A percentile compares a stretch with the other conserved stretches of the same genome.
Conservation (phyloP, 1,140 invertebrate species). For the Chlorops oryzae region DNA sequence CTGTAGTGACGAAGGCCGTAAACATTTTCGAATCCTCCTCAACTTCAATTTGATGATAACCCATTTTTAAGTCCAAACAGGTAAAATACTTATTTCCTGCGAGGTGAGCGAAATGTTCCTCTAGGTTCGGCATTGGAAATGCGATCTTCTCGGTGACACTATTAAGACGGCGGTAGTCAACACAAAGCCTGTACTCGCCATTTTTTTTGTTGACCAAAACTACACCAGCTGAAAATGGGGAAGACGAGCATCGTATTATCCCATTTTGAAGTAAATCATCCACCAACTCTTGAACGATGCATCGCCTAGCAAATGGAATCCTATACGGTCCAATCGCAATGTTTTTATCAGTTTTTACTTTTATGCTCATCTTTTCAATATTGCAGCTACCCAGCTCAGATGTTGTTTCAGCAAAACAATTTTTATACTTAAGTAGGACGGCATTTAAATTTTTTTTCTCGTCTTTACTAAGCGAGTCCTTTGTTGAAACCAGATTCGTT, state of each 20-base stretch:
- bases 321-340: conserved; percentile 20
- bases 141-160: conserved; percentile 43
- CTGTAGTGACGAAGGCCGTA: conserved; percentile 46
- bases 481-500: too few species aligned
- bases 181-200: conserved; percentile 16
- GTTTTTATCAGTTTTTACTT: conserved; percentile 4
- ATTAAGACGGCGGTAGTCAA: conserved; percentile 35
- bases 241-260: conserved; percentile 23
- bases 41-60: conserved; percentile 52
- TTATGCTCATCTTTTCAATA: conserved; percentile 15
- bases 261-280: conserved; percentile 10
- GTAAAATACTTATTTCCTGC: conserved; percentile 34
- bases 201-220: conserved; percentile 31
- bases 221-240: conserved; percentile 24
- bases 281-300: conserved; percentile 23
- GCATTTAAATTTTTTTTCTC: too few species aligned
- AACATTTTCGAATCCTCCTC: conserved; percentile 34
- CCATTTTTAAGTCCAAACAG: conserved; percentile 45
- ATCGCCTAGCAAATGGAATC: conserved; percentile 24
- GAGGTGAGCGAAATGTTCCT: conserved; percentile 39
- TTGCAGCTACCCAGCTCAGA: conserved; percentile 5
- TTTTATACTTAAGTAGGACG: too few species aligned
- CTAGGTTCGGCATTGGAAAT: conserved; percentile 51
- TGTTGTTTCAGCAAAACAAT: conserved; percentile 1
- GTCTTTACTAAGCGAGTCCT: too few species aligned